Evolutionary conservation across 2,888 invertebrate species (phyloP), one percentile per base, ranked within the genome.

Genomic region (Hydraecia micacea): DNA sequence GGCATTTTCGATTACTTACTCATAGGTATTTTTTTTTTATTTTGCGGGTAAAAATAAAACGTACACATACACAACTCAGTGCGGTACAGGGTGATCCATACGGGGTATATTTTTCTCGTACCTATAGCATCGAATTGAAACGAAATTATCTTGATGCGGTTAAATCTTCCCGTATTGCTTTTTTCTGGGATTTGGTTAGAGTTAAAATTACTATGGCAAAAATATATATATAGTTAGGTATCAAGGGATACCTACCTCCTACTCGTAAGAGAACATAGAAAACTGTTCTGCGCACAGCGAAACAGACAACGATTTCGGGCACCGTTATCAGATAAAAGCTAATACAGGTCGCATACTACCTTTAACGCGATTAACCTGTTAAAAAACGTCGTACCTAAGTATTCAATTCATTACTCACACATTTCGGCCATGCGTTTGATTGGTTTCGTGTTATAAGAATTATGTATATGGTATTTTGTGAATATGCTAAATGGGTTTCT

Each of bases 371-470:
- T 9, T 3, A 55, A 55, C 55, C 25, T 25, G 72, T 36, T n/a
- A 6, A 25, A 46, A 60, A 70, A n/a, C 9, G 2, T 18, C 6
- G 11, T n/a, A 46, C 46, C 46, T 46, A 62, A 62, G 32, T 62
- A 63, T 36, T 70, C n/a, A 70, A n/a, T 49, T 52, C 5, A 60
- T 36, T 58, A 28, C 18, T 39, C n/a, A 62, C 39, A 42, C 9
- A 18, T 42, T 78, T 58, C 39, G 18, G 9, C 13, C 18, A 9
- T 25, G 28, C n/a, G 32, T 60, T 49, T 60, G 18, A 58, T 77
- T 82, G 49, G 39, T 58, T 66, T 58, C n/a, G 25, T 81, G 75
- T 46, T 81, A 11, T 32, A 36, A 25, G 32, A 52, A 60, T 21
- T 39, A 49, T 32, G 32, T 32, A 32, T 21, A 13, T 13, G 18